phyloP scores from a whole-genome alignment of 1,140 invertebrate genomes.

The Heliconius nattereri region DNA sequence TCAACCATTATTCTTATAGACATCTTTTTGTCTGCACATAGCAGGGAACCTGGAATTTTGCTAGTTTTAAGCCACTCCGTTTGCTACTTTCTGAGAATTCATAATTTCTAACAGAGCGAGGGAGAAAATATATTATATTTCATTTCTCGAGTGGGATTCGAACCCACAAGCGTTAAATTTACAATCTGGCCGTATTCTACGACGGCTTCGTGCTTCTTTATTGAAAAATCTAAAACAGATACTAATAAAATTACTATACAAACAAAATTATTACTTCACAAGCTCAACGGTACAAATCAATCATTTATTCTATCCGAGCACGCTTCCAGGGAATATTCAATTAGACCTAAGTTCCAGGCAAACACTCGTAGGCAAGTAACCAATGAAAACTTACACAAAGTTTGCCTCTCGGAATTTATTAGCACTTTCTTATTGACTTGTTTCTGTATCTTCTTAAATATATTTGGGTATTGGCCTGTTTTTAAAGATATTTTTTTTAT shows the following conservation, averaged over 20 bases:
- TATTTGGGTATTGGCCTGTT: background rate
- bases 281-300: slow-evolving; percentile 7
- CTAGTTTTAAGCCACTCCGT: too few species aligned
- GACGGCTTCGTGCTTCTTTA: too few species aligned
- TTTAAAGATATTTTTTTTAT: too few species aligned
- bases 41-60: too few species aligned
- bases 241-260: background rate
- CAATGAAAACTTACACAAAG: slow-evolving; percentile 29
- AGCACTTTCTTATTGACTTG: slow-evolving; percentile 16
- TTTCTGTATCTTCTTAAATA: slow-evolving; percentile 12
- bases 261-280: background rate
- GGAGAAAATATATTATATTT: background rate
- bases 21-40: too few species aligned
- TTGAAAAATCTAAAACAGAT: background rate
- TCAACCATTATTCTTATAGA: too few species aligned
- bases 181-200: too few species aligned
- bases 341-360: slow-evolving; percentile 18
- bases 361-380: slow-evolving; percentile 29
- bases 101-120: too few species aligned
- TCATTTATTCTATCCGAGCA: background rate
- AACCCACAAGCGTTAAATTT: too few species aligned
- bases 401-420: slow-evolving; percentile 18
- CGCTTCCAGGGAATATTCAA: slow-evolving; percentile 21
- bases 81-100: too few species aligned
- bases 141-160: background rate